Conservation (phyloP, 2,113 vertebrate genomes). For the Ceyx melanurus region DNA sequence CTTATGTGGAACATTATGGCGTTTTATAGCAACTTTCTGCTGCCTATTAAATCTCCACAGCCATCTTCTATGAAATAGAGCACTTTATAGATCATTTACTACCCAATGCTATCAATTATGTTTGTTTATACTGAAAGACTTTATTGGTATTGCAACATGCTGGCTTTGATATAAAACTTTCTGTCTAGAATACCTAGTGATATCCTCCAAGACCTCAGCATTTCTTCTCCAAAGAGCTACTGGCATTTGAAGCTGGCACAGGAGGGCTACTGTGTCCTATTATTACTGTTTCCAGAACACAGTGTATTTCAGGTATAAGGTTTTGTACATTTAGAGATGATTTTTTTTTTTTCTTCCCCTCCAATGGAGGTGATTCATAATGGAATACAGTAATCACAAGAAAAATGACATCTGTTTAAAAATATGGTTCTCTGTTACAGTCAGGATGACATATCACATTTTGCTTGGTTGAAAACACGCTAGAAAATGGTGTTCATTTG, state of each 20-base stretch:
- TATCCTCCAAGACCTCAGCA: conserved; percentile 24
- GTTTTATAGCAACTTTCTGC: conserved; percentile 59
- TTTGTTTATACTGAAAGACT: conserved; percentile 56
- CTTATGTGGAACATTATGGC: conserved; percentile 54
- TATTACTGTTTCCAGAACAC: conserved; percentile 28
- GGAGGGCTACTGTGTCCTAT: background rate
- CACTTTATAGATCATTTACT: conserved; percentile 64
- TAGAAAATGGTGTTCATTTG: conserved; percentile 67
- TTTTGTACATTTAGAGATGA: conserved; percentile 36
- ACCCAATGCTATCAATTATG: conserved; percentile 27
- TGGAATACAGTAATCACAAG: conserved; percentile 60
- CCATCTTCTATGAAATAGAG: background rate
- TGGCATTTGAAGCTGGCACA: conserved; percentile 48
- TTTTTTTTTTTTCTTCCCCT: background rate
- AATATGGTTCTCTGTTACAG: conserved; percentile 67
- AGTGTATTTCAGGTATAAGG: conserved; percentile 35
- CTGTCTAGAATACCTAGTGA: background rate
- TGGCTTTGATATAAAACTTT: conserved; percentile 33
- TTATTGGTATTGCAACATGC: conserved; percentile 16
- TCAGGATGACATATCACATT: conserved; percentile 68
- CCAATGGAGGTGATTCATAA: conserved; percentile 64
- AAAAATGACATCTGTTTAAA: conserved; percentile 74
- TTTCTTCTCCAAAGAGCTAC: conserved; percentile 53
- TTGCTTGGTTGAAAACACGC: conserved; percentile 69
- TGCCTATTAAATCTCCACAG: conserved; percentile 59